Evolutionary conservation across 2,888 invertebrate species (phyloP).

Genomic region (Electrophaes corylata): DNA sequence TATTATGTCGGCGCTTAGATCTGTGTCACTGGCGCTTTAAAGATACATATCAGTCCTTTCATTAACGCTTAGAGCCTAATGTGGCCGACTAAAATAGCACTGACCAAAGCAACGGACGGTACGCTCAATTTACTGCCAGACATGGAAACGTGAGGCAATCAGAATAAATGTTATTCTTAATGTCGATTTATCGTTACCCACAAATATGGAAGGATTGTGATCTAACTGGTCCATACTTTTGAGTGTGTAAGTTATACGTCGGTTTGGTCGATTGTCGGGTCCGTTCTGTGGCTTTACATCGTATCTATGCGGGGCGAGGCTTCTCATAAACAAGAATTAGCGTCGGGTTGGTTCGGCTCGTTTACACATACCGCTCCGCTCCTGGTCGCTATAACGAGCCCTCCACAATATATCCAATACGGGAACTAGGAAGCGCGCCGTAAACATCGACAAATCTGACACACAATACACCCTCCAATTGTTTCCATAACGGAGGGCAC

Average conservation of each 20-base stretch:
- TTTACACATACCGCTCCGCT: constrained; percentile 81
- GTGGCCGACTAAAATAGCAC: constrained; percentile 50
- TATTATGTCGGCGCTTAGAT: constrained; percentile 65
- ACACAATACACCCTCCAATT: constrained; percentile 58
- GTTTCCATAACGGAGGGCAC: constrained; percentile 59
- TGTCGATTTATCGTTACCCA: constrained; percentile 52
- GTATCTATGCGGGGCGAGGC: constrained; percentile 65
- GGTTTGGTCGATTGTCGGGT: constrained; percentile 65
- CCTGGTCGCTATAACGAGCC: constrained; percentile 73
- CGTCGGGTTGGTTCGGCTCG: constrained; percentile 75
- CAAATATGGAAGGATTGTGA: constrained; percentile 57
- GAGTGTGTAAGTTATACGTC: constrained; percentile 48
- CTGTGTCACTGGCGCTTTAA: constrained; percentile 65
- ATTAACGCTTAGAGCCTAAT: constrained; percentile 59
- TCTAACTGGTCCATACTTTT: constrained; percentile 56
- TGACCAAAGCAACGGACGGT: constrained; percentile 43
- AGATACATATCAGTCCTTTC: constrained; percentile 62
- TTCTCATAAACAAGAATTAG: constrained; percentile 82
- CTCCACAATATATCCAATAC: constrained; percentile 63
- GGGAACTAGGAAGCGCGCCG: constrained; percentile 70
- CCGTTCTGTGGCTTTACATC: constrained; percentile 64
- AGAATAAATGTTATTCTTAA: constrained; percentile 52
- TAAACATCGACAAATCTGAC: constrained; percentile 70
- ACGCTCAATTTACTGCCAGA: constrained; percentile 38
- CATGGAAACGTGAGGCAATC: constrained; percentile 48